phyloP scores from a whole-genome alignment of 2,113 vertebrate species.

The Helogale parvula region DNA sequence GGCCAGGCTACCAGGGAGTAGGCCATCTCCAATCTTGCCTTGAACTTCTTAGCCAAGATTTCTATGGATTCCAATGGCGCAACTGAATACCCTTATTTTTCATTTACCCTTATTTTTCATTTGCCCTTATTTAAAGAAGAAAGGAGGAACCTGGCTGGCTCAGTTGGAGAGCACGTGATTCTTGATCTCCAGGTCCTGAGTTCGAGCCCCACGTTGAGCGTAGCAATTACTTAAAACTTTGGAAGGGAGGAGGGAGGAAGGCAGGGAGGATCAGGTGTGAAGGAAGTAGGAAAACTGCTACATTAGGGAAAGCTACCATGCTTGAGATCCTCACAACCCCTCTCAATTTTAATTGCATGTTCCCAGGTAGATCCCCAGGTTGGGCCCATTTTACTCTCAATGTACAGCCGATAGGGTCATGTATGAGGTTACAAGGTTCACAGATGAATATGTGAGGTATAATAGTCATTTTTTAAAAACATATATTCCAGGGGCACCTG shows the following conservation, averaged over 20 bases:
- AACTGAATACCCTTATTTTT: background rate
- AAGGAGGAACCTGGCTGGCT: background rate
- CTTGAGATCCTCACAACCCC: background rate
- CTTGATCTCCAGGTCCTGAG: background rate
- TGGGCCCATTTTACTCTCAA: background rate
- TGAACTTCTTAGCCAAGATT: background rate
- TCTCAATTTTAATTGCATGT: background rate
- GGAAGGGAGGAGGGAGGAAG: too few relatives aligned
- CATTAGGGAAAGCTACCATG: background rate
- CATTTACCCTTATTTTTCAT: background rate
- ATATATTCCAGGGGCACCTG: background rate
- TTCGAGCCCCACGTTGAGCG: background rate
- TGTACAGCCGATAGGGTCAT: background rate
- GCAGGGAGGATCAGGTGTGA: background rate
- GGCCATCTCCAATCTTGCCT: background rate
- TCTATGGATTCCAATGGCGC: background rate
- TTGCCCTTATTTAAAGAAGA: background rate
- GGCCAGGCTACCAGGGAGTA: background rate
- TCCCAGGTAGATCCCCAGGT: background rate
- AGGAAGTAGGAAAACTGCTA: background rate
- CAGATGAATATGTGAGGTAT: background rate
- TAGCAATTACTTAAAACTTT: background rate
- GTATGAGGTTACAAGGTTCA: background rate
- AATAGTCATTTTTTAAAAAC: background rate
- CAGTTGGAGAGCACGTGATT: background rate